Percentiles rank a stretch among this genome's conserved stretches.
These are phyloP conservation scores for Miniopterus natalensis DNA, from an alignment of 2,113 vertebrate genomes.

Conservation along the genomic window DNA sequence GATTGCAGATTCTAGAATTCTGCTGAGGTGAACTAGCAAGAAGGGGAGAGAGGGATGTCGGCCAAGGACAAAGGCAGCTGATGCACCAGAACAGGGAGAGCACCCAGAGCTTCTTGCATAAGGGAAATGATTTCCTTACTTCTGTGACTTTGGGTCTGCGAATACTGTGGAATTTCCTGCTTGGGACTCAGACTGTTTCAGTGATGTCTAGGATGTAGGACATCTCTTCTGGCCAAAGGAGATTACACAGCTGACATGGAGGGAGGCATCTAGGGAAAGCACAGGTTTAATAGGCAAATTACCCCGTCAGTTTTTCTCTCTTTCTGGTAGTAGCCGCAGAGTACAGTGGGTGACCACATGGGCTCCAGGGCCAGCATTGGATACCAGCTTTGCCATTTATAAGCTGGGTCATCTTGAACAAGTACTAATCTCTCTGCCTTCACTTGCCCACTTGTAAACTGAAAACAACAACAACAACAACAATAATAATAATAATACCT, in stretches of 20 bases:
- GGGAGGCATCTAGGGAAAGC: not conserved
- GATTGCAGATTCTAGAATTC: constrained; percentile 11
- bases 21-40: constrained; percentile 68
- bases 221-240: not conserved
- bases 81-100: not conserved
- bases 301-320: not conserved
- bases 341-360: not conserved
- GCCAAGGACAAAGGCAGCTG: not conserved
- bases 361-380: not conserved
- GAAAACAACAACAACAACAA: not conserved
- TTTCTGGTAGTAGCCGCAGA: not conserved
- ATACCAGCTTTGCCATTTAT: not conserved
- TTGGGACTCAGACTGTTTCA: not conserved
- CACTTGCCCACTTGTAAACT: not conserved
- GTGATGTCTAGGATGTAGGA: not conserved
- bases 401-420: not conserved
- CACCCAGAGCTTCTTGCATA: not conserved
- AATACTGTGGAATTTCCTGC: not conserved
- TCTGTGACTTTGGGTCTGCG: not conserved
- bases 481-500: not conserved
- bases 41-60: not conserved
- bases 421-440: not conserved
- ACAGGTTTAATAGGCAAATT: not conserved
- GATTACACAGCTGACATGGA: not conserved
- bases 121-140: not conserved